Evolutionary conservation across 2,888 invertebrate species (phyloP), one percentile per base, ranked within the genome.

Genomic region (Brachyptera putata): DNA sequence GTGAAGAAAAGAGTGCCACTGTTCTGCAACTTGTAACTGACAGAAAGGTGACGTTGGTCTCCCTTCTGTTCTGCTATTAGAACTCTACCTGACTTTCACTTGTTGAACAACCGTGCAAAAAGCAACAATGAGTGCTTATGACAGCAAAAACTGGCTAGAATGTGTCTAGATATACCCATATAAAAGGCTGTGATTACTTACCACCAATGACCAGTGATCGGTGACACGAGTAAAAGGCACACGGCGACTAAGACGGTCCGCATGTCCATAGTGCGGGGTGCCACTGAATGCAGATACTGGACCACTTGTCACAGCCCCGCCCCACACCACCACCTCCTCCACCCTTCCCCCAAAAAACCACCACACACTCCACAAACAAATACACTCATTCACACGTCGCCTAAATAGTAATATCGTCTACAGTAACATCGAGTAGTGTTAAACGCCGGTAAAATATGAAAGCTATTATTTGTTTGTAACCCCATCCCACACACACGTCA

Each of bases 121-220:
- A n/a, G n/a, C n/a, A n/a, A n/a, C n/a, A n/a, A n/a, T n/a, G n/a
- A n/a, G n/a, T n/a, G n/a, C n/a, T n/a, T n/a, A n/a, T n/a, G n/a
- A n/a, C n/a, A n/a, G n/a, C n/a, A n/a, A n/a, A n/a, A n/a, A n/a
- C n/a, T n/a, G n/a, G n/a, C n/a, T n/a, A n/a, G n/a, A n/a, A n/a
- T n/a, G n/a, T n/a, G n/a, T n/a, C n/a, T n/a, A n/a, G n/a, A n/a
- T n/a, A n/a, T n/a, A n/a, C n/a, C n/a, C n/a, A n/a, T n/a, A n/a
- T n/a, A n/a, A n/a, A n/a, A n/a, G 43, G 11, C 21, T 7, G 2
- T 21, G 39, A 21, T 53, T 30, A 88, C 90, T 87, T 80, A 91
- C 91, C 91, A 90, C 84, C 89, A 89, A 75, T 89, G 85, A 77
- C 87, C 88, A 76, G 89, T 87, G 80, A 89, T 87, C 80, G 90